These are phyloP conservation scores for Pteropus rufus DNA, from an alignment of 2,797 vertebrate species.

Conservation along the genomic window DNA sequence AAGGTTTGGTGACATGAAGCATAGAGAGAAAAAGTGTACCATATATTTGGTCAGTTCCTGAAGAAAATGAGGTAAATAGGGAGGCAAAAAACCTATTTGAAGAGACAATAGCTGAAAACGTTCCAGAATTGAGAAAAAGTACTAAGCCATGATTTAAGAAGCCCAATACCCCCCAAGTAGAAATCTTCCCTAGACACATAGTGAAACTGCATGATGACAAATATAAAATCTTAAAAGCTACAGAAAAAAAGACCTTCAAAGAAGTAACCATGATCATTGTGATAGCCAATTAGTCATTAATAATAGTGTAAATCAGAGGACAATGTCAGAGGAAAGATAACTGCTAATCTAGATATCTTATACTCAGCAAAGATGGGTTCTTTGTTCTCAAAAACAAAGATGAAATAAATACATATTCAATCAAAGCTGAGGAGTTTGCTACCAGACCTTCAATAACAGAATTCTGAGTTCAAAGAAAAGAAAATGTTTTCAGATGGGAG, in stretches of 20 bases:
- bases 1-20: neutral
- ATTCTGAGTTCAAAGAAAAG: conserved; percentile 24
- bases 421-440: neutral
- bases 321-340: neutral
- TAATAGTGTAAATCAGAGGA: neutral
- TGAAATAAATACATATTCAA: neutral
- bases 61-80: neutral
- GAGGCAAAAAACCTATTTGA: neutral
- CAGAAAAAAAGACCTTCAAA: neutral
- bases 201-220: neutral
- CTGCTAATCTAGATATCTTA: neutral
- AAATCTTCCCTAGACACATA: neutral
- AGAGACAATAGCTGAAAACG: neutral
- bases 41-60: neutral
- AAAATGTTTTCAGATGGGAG: neutral
- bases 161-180: neutral
- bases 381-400: neutral
- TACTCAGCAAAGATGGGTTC: neutral
- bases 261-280: neutral
- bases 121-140: neutral
- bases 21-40: neutral
- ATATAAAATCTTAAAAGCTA: neutral
- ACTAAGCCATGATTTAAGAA: neutral
- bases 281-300: neutral
- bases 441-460: neutral